phyloP scores from a whole-genome alignment of 2,113 vertebrate genomes.

The Zapus hudsonius region DNA sequence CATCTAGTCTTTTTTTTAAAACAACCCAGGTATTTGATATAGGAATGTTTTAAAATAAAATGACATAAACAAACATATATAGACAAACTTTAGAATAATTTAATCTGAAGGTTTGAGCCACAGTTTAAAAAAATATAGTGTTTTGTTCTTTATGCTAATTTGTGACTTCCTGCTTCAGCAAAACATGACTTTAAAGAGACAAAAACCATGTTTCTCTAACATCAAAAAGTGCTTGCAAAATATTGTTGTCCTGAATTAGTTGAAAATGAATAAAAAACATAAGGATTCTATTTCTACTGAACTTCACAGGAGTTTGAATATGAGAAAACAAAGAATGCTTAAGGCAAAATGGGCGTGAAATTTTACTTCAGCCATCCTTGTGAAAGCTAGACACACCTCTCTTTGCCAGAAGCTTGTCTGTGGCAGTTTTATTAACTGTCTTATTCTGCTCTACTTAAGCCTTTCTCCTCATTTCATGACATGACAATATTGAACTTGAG shows the following conservation, averaged over 20 bases:
- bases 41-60: conserved; percentile 50
- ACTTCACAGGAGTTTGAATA: conserved; percentile 35
- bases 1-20: neutral
- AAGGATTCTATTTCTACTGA: conserved; percentile 62
- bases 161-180: conserved; percentile 63
- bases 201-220: conserved; percentile 60
- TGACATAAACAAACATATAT: neutral
- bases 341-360: conserved; percentile 15
- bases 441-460: neutral
- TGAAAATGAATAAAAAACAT: conserved; percentile 64
- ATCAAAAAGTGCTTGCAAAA: conserved; percentile 73
- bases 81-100: conserved; percentile 43
- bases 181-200: conserved; percentile 46
- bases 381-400: neutral
- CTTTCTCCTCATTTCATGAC: neutral
- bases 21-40: neutral
- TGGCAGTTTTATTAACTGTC: neutral
- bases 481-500: neutral
- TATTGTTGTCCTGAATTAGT: conserved; percentile 59
- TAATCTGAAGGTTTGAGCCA: conserved; percentile 48
- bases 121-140: conserved; percentile 53
- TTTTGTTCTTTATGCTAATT: conserved; percentile 60
- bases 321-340: conserved; percentile 31
- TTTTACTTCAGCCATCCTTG: neutral
- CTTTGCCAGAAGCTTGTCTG: neutral